Evolutionary conservation across 2,888 invertebrate genomes (phyloP), one percentile per base, ranked within the genome.

Genomic region (Drosophila subquinaria): DNA sequence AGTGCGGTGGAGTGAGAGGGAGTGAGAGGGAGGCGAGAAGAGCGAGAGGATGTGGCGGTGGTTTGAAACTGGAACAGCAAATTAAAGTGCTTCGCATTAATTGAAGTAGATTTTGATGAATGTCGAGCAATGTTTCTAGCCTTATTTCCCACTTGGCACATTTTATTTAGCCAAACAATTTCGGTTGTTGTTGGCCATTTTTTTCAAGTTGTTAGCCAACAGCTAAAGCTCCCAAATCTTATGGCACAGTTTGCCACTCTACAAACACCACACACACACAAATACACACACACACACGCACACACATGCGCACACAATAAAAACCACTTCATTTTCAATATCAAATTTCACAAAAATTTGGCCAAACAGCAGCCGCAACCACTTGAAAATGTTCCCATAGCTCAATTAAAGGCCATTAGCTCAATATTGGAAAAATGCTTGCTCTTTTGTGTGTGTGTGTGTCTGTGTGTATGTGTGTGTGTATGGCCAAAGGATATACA

Each of bases 391-490:
- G 70, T 87, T 87, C 86, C 90, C 86, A 87, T 73, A 81, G 87
- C 90, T 89, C 86, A 87, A 89, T 87, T 89, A 87, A 84, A 85
- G 74, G 81, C 86, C 86, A 87, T 87, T 87, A 89, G 89, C 73
- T 66, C 56, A 65, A 57, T 79, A 77, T 77, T 43, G 80, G 80
- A 76, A 76, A 77, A 76, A 76, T 65, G 56, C 48, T 52, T 50
- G 4, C 42, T 15, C 9, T 33, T 20, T 33, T 20, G 13, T 35
- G 27, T 56, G 3, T 20, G 20, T 20, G 4, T 23, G 23, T 23
- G 3, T 20, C 1, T 20, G 4, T 23, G 23, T 23, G 35, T 51
- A 11, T 47, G 13, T 48, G 47, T 65, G 51, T 72, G 62, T 78
- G 73, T 79, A 83, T 83, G 88, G 84, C 89, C 88, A 76, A 84